These are phyloP conservation scores for Callosobruchus maculatus DNA, from an alignment of 2,888 invertebrate genomes.

Conservation along the genomic window DNA sequence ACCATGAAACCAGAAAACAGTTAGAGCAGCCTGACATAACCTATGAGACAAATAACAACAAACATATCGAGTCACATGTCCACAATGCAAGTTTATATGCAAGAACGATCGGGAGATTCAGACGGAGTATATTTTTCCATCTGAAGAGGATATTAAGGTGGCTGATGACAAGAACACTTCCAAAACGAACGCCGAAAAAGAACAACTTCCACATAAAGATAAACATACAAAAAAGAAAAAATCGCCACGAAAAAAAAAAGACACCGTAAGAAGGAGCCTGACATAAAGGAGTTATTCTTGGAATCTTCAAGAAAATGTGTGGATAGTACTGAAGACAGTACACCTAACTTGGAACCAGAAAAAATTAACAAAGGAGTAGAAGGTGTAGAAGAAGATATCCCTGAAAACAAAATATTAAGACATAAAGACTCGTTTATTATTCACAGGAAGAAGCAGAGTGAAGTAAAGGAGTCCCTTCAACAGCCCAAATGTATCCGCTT, in stretches of 20 bases:
- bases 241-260: not conserved
- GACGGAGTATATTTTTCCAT: not conserved
- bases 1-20: not conserved
- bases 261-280: not conserved
- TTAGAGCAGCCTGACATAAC: not conserved
- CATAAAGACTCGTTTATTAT: not conserved
- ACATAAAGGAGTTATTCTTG: not conserved
- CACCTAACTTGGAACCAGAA: not conserved
- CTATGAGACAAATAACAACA: not conserved
- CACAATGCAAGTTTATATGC: not conserved
- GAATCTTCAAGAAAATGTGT: constrained; percentile 1
- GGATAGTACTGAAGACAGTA: constrained; percentile 8
- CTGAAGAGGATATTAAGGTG: not conserved
- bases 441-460: constrained; percentile 31
- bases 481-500: constrained; percentile 39
- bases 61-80: not conserved
- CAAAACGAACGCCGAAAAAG: not conserved
- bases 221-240: not conserved
- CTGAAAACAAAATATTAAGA: not conserved
- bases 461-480: constrained; percentile 30
- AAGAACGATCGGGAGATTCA: not conserved
- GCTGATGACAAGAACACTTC: not conserved
- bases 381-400: constrained; percentile 6
- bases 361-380: not conserved
- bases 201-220: not conserved